Evolutionary conservation across 2,888 invertebrate species (phyloP).

Genomic region (Cheilosia scutellata): DNA sequence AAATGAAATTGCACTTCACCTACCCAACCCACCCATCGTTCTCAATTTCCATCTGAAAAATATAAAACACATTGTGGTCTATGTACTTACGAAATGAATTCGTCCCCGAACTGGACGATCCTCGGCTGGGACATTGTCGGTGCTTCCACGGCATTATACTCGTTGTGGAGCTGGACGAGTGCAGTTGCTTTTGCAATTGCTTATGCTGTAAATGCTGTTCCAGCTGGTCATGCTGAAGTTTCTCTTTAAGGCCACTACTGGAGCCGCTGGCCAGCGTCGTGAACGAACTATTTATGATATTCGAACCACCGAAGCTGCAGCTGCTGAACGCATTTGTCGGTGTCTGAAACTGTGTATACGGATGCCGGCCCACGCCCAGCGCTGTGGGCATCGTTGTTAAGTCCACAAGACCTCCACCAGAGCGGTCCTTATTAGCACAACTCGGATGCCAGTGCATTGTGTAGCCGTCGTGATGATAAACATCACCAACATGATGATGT

Average conservation of each 20-base stretch:
- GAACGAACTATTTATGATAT: slow-evolving; percentile 78
- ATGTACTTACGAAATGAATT: slow-evolving; percentile 83
- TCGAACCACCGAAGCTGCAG: slow-evolving; percentile 77
- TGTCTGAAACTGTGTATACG: slow-evolving; percentile 82
- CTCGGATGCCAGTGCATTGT: slow-evolving; percentile 70
- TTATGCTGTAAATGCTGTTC: slow-evolving; percentile 77
- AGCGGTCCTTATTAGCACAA: slow-evolving; percentile 66
- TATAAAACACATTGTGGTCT: too few species aligned
- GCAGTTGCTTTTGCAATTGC: slow-evolving; percentile 80
- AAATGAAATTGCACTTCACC: too few species aligned
- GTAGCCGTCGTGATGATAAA: slow-evolving; percentile 65
- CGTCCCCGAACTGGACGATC: slow-evolving; percentile 83
- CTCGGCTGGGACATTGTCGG: slow-evolving; percentile 83
- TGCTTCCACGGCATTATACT: slow-evolving; percentile 84
- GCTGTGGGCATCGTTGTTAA: slow-evolving; percentile 62
- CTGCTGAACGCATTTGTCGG: slow-evolving; percentile 75
- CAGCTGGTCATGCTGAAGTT: slow-evolving; percentile 80
- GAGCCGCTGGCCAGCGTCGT: slow-evolving; percentile 80
- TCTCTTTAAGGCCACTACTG: slow-evolving; percentile 82
- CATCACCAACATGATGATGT: slow-evolving; percentile 49
- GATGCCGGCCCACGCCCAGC: slow-evolving; percentile 77
- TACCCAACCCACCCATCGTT: too few species aligned
- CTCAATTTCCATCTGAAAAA: too few species aligned
- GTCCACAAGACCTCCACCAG: slow-evolving; percentile 54
- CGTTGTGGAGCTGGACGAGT: slow-evolving; percentile 80